phyloP scores from a whole-genome alignment of 2,888 invertebrate genomes.

The Myopa tessellatipennis region DNA sequence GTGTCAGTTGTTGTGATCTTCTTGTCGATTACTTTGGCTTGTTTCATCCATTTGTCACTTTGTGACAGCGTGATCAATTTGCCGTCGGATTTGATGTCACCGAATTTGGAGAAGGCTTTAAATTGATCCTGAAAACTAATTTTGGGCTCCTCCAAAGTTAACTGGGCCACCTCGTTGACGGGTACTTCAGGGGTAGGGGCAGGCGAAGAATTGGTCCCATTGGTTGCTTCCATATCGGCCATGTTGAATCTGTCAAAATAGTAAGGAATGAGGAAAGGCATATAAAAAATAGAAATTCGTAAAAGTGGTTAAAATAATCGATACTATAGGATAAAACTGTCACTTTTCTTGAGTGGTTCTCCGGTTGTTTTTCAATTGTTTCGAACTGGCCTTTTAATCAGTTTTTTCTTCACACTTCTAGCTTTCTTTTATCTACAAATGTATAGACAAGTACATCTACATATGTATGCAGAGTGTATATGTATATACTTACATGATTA shows the following conservation, averaged over 20 bases:
- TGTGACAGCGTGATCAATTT: conserved; percentile 88
- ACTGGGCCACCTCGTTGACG: conserved; percentile 62
- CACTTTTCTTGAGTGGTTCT: no score
- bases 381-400: no score
- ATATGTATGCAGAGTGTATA: no score
- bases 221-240: conserved; percentile 56
- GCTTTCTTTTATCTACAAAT: no score
- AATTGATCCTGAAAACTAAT: conserved; percentile 76
- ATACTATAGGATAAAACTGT: no score
- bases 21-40: conserved; percentile 86
- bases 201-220: conserved; percentile 51
- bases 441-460: no score
- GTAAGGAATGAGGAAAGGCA: background rate
- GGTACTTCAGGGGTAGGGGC: conserved; percentile 56
- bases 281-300: no score
- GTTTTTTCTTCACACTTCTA: no score
- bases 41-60: conserved; percentile 95
- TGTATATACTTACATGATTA: no score
- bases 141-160: conserved; percentile 65
- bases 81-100: conserved; percentile 87
- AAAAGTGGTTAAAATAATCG: no score
- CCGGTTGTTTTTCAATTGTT: no score
- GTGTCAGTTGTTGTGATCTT: conserved; percentile 91
- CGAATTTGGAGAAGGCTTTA: conserved; percentile 86
- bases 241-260: conserved; percentile 51